Evolutionary conservation across 2,888 invertebrate genomes (phyloP).

Genomic region (Ptilodon capucinus): DNA sequence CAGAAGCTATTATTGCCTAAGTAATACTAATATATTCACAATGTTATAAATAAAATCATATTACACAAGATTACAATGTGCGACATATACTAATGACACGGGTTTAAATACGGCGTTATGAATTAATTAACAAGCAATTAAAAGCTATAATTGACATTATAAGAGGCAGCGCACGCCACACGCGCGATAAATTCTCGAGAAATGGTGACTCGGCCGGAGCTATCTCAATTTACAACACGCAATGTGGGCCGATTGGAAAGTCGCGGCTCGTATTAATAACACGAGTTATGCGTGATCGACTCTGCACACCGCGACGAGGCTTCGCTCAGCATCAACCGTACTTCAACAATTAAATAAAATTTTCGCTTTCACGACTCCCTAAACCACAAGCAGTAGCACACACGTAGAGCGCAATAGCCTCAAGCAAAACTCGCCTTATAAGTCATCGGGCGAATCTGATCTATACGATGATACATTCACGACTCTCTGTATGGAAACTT

Average conservation of each 20-base stretch:
- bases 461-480: not conserved
- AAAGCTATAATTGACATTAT: slow-evolving; percentile 31
- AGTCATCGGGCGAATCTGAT: not conserved
- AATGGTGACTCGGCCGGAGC: slow-evolving; percentile 23
- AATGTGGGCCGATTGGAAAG: slow-evolving; percentile 32
- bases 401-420: not conserved
- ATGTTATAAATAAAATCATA: slow-evolving; percentile 3
- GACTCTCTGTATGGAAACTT: slow-evolving; percentile 33
- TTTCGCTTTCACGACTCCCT: not conserved
- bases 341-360: not conserved
- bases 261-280: slow-evolving; percentile 27
- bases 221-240: slow-evolving; percentile 29
- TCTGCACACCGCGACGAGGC: not conserved
- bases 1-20: not conserved
- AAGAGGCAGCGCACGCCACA: slow-evolving; percentile 11
- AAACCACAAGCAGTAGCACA: not conserved
- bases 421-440: not conserved
- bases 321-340: not conserved
- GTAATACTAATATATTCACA: not conserved
- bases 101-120: slow-evolving; percentile 21
- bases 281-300: not conserved
- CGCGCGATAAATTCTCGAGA: slow-evolving; percentile 28
- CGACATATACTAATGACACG: slow-evolving; percentile 14
- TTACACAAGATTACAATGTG: slow-evolving; percentile 20
- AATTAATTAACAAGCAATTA: slow-evolving; percentile 35